Base-by-base conservation (phyloP, 2,113 vertebrate genomes). In the Muntiacus muntjak region DNA sequence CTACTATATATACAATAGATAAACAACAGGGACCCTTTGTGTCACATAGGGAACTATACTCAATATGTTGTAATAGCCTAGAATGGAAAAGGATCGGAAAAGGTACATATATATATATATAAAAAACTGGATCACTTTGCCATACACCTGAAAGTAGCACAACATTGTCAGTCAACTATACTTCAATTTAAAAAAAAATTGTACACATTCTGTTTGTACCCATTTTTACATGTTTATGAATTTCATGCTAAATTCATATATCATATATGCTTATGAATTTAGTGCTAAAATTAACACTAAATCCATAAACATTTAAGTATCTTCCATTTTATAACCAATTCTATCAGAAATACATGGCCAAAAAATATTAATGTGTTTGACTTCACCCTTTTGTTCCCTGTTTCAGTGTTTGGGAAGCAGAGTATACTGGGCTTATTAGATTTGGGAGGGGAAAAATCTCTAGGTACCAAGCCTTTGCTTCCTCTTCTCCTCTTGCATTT, bases 311-410 rank as follows among this genome's bases (percentile, higher is more conserved):
- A 93, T 47, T 84, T 16, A 79, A 25, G 45, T 14, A 64, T 21
- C 52, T 82, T 91, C 40, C n/a, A 71, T 74, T 91, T 87, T 40
- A 93, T 81, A 93, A 97, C 23, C 40, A 96, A 71, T 62, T 85
- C 5, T 60, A 96, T 54, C 47, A 95, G n/a, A 93, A 95, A 92
- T 62, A 55, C 19, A 94, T 6, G 28, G 21, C 14, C 6, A 60
- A 28, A 64, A 96, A 87, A 33, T 91, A 36, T 91, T 52, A 92
- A 57, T 86, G 26, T 7, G 33, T 47, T 89, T 84, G 94, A 81
- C 47, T 54, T 36, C 5, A 1, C 12, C 23, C 57, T 45, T 2
- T n/a, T 93, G 16, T 96, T 92, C 43, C 6, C 62, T 92, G 6
- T 54, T 15, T 23, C 62, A 55, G 1, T 47, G 17, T 93, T 91